These are phyloP conservation scores for Pyrocephalus nanus DNA, from an alignment of 2,797 vertebrate species.

Conservation along the genomic window DNA sequence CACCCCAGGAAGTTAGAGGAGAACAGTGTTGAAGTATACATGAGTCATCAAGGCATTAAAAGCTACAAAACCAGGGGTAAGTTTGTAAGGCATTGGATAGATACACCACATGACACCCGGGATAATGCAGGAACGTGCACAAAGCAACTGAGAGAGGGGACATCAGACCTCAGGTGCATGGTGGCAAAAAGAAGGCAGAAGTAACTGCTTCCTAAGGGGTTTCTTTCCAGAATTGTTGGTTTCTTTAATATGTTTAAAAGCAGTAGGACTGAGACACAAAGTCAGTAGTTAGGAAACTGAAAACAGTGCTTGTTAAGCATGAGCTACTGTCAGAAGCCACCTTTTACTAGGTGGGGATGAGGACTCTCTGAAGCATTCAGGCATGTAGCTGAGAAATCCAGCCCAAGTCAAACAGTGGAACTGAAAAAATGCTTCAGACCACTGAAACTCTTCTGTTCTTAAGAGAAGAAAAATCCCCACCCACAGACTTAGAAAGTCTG, in stretches of 20 bases:
- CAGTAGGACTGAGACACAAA: not conserved
- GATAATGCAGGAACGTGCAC: not conserved
- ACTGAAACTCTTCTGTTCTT: slow-evolving; percentile 3
- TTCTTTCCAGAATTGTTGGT: not conserved
- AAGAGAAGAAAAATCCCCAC: not conserved
- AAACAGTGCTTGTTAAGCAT: not conserved
- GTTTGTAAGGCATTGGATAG: not conserved
- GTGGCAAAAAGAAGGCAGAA: not conserved
- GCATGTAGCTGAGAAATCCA: not conserved
- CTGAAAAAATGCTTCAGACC: slow-evolving; percentile 7
- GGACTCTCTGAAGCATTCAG: not conserved
- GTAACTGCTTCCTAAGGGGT: not conserved
- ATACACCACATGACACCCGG: not conserved
- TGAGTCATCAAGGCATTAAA: not conserved
- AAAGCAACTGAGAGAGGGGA: not conserved
- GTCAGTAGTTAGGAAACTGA: not conserved
- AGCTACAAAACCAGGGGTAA: not conserved
- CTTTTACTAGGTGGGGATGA: slow-evolving; percentile 24
- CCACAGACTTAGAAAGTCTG: not conserved
- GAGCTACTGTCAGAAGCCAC: not conserved
- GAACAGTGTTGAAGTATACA: not conserved
- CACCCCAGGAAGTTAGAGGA: not conserved
- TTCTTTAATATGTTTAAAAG: not conserved
- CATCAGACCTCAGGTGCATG: not conserved
- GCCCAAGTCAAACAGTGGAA: not conserved